Base-by-base conservation (phyloP, 1,140 invertebrate species). In the Leptopilina clavipes region DNA sequence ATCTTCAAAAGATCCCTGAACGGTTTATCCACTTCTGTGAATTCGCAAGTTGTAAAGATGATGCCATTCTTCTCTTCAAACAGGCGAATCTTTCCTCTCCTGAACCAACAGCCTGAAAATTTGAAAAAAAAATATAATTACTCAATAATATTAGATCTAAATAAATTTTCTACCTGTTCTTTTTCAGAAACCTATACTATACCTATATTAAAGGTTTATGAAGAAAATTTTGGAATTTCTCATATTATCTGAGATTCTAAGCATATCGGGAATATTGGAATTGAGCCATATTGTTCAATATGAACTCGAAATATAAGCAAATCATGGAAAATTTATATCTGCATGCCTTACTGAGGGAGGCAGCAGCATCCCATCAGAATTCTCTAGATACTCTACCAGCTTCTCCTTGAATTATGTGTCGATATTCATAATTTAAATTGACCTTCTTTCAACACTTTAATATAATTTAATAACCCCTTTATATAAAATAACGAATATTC, bases 261-360 rank as follows among this genome's bases (percentile, higher is more conserved):
- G 25, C 0, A 65, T 6, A 65, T n/a, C 5, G 19, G n/a, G 12
- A 65, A 31, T 31, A 37, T 65, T 65, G 59, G 59, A 65, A 65
- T 65, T 31, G 59, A 14, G 25, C 59, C 59, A 65, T 31, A 65
- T 65, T 65, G 59, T 65, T 65, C 59, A 65, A 65, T 31, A n/a
- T 25, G 56, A 59, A 25, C 18, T 25, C 12, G 19, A 14, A 22
- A 22, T 25, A 59, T 65, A 65, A 65, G 22, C 25, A 65, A 31
- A 31, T 14, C 12, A 65, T 65, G 59, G 59, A 65, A 65, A 65
- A 65, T 65, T 59, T 22, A 59, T 25, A 65, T 31, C 12, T 65
- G 12, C 22, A 65, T 65, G 25, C 25, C 12, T 65, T 65, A 65
- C 22, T 65, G 12, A 31, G 59, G 0, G 37, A 31, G 19, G 19